phyloP scores from a whole-genome alignment of 2,888 invertebrate species.

The Isoperla grammatica region DNA sequence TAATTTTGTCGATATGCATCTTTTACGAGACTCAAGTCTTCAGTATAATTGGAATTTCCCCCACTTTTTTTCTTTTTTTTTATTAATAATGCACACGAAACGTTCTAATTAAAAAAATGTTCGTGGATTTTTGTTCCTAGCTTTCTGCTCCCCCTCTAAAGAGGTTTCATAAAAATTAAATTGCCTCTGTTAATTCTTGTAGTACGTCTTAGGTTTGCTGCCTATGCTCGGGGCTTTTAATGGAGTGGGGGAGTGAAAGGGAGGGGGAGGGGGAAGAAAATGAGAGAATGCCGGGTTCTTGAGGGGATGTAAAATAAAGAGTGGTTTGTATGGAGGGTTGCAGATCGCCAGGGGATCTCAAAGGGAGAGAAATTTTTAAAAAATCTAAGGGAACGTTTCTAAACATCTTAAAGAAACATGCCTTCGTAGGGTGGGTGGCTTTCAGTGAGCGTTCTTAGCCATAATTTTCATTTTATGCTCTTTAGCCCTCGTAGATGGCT shows the following conservation, averaged over 20 bases:
- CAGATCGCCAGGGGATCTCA: conserved; percentile 14
- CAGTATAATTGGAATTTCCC: conserved; percentile 15
- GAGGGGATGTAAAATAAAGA: conserved; percentile 11
- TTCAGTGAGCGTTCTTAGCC: conserved; percentile 11
- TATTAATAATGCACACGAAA: conserved; percentile 27
- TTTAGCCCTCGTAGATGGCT: neutral
- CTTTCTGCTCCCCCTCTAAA: conserved; percentile 12
- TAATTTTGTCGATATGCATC: too few species aligned
- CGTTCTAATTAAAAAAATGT: conserved; percentile 28
- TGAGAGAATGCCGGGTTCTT: conserved; percentile 7
- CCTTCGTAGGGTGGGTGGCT: neutral
- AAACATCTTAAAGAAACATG: neutral
- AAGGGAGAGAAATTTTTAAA: conserved; percentile 10
- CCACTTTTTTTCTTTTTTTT: conserved; percentile 11
- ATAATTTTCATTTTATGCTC: conserved; percentile 11
- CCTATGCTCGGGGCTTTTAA: conserved; percentile 12
- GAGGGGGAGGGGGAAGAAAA: conserved; percentile 7
- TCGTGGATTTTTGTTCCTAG: conserved; percentile 4
- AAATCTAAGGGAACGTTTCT: conserved; percentile 10
- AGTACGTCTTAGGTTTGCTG: neutral
- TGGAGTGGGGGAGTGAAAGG: conserved; percentile 10
- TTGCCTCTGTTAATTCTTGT: conserved; percentile 31
- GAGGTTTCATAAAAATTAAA: conserved; percentile 29
- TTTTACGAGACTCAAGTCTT: too few species aligned
- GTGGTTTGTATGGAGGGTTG: conserved; percentile 15